Base-by-base conservation (phyloP, 2,888 invertebrate species). In the Elmis aenea region DNA sequence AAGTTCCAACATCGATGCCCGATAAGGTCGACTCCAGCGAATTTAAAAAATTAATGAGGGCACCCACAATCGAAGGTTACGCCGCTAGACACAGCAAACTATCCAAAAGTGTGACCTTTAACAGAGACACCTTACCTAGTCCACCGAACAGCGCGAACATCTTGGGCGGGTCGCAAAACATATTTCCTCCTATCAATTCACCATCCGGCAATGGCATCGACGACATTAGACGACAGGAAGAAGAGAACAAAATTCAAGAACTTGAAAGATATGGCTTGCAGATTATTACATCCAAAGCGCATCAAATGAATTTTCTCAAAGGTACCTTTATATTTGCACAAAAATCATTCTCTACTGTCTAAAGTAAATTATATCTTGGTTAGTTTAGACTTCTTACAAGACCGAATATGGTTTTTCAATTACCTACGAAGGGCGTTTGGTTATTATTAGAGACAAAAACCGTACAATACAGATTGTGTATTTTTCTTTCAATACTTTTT, bases 91-190 rank as follows among this genome's bases (percentile, higher is more conserved):
- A 89, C 69, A 85, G 85, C 46, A 90, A 90, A 67, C 79, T 90
- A 64, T 76, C 86, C 31, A 91, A 90, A 73, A 88, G 89, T 68
- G 89, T 90, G 46, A 89, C 89, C 43, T 90, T 89, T 71, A 86
- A 90, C 68, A 72, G 84, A 42, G 85, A 87, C 64, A 88, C 88
- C 33, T 72, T 89, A 61, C 84, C 84, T 51, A 88, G 88, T 56
- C 87, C 89, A 42, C 86, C 87, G 10, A 61, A 58, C 34, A 62
- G 73, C 67, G 55, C 56, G 43, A 38, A 54, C 23, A 30, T 42
- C 11, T 45, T 46, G 20, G 46, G 42, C 27, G 45, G 60, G 34
- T 50, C 56, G 28, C 47, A 44, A 16, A 55, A 42, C 33, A 46
- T 63, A 31, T 59, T 64, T 41, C 56, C 62, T 8, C 52, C 58